phyloP scores from a whole-genome alignment of 2,113 vertebrate species.

The Sorex araneus region DNA sequence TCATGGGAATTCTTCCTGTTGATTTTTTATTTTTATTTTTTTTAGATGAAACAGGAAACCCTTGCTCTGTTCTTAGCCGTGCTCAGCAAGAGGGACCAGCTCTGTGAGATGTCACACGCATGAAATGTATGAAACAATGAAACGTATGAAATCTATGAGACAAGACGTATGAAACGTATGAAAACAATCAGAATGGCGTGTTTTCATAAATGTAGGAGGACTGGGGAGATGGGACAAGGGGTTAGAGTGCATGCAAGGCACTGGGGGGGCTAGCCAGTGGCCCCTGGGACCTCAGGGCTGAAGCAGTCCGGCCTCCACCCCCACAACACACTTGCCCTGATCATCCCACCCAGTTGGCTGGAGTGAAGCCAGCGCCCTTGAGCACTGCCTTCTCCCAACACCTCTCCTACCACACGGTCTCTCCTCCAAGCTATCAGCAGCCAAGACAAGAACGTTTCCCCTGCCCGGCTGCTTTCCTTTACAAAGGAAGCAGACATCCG shows the following conservation, averaged over 20 bases:
- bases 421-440: constrained; percentile 18
- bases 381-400: too few species aligned
- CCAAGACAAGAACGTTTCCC: neutral
- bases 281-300: too few species aligned
- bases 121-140: neutral
- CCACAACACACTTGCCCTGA: too few species aligned
- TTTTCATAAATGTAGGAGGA: neutral
- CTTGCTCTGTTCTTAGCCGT: too few species aligned
- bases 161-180: neutral
- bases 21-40: constrained; percentile 19
- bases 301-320: too few species aligned
- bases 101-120: neutral
- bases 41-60: neutral
- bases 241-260: too few species aligned
- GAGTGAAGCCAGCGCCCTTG: too few species aligned
- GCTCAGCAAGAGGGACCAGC: neutral
- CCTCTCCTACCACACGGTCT: neutral
- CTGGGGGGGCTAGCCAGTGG: too few species aligned
- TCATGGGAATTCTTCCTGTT: neutral
- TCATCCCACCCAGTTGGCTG: neutral
- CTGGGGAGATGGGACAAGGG: neutral
- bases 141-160: neutral
- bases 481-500: neutral
- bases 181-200: neutral
- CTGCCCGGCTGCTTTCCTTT: neutral